Conservation (phyloP, 37 sponge, comb jelly and placozoan species). For the Spongilla lacustris region DNA sequence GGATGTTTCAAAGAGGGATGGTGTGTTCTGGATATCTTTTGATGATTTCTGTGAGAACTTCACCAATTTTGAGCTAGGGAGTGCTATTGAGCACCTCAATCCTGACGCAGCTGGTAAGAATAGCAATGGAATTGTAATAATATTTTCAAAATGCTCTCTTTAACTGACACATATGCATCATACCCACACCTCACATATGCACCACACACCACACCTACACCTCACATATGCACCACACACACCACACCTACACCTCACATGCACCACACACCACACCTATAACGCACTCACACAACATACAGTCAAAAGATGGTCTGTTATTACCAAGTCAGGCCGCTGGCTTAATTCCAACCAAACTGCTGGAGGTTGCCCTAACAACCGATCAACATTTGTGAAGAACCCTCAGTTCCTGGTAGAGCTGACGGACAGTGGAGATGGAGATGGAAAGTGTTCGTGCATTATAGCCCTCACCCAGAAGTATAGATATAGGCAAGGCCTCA, state of each 20-base stretch:
- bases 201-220: too few relatives aligned
- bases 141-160: too few relatives aligned
- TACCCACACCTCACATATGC: too few relatives aligned
- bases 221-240: too few relatives aligned
- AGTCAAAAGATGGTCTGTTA: slow-evolving; percentile 70
- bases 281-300: too few relatives aligned
- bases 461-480: slow-evolving; percentile 92
- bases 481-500: slow-evolving; percentile 75
- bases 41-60: slow-evolving; percentile 80
- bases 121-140: too few relatives aligned
- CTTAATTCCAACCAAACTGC: slow-evolving; percentile 29
- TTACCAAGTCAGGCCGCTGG: slow-evolving; percentile 60
- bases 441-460: slow-evolving; percentile 86
- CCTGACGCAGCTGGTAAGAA: slow-evolving; percentile 61
- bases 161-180: too few relatives aligned
- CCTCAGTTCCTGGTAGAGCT: slow-evolving; percentile 81
- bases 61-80: slow-evolving; percentile 88
- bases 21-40: slow-evolving; percentile 90
- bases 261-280: too few relatives aligned
- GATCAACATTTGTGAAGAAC: slow-evolving; percentile 71
- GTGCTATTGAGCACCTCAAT: slow-evolving; percentile 66
- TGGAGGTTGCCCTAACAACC: slow-evolving; percentile 89
- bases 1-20: slow-evolving; percentile 40
- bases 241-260: too few relatives aligned
- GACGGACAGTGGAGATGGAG: slow-evolving; percentile 83